These are phyloP conservation scores for Stegastes partitus DNA, from an alignment of 2,113 vertebrate species.

Conservation along the genomic window DNA sequence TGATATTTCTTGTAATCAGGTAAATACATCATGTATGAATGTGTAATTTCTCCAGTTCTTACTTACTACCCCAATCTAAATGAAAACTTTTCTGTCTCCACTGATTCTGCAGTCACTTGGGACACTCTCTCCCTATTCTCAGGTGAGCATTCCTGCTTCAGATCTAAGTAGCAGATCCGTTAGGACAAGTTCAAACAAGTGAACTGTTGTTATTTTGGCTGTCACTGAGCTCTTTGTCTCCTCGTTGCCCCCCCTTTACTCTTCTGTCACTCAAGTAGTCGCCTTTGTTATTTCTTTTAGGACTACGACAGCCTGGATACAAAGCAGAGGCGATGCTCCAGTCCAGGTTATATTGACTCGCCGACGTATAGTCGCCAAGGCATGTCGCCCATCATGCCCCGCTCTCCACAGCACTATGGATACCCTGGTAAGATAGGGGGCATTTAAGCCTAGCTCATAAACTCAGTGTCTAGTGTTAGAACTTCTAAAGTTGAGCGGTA, in stretches of 20 bases:
- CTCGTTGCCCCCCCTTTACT: neutral
- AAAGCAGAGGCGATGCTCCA: constrained; percentile 92
- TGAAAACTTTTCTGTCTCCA: constrained; percentile 50
- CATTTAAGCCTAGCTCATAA: neutral
- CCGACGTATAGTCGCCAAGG: constrained; percentile 93
- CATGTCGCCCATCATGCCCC: constrained; percentile 94
- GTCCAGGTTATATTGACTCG: constrained; percentile 95
- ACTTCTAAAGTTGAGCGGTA: too few species aligned
- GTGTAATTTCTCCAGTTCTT: neutral
- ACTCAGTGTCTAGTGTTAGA: neutral
- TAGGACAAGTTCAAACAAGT: constrained; percentile 36
- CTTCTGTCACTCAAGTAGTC: neutral
- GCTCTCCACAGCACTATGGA: constrained; percentile 94
- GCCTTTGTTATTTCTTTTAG: constrained; percentile 72
- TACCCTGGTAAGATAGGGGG: constrained; percentile 89
- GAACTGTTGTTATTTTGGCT: constrained; percentile 8
- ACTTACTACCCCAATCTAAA: neutral
- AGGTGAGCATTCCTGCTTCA: constrained; percentile 84
- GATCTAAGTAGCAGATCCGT: neutral
- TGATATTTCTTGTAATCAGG: neutral
- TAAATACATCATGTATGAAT: too few species aligned
- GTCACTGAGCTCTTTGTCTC: constrained; percentile 21
- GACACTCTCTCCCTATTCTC: constrained; percentile 95
- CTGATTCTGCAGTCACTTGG: constrained; percentile 90
- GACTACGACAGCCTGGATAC: constrained; percentile 94